A percentile compares a stretch with the other conserved stretches of the same genome.
These are phyloP conservation scores for Spisula subtruncata DNA, from an alignment of 2,888 invertebrate genomes.

Conservation along the genomic window DNA sequence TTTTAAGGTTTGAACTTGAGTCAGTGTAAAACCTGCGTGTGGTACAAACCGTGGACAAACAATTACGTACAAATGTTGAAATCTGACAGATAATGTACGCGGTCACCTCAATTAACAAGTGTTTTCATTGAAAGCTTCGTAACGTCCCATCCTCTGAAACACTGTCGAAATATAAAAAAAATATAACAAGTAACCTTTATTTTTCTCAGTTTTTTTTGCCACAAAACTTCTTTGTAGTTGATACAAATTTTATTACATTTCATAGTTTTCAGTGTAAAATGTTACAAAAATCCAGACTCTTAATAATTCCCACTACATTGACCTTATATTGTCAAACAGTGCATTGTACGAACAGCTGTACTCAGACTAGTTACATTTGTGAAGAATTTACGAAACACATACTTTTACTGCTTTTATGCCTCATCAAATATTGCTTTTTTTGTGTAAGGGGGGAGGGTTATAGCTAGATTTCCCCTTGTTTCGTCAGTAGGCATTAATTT, in stretches of 20 bases:
- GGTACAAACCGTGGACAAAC: too few species aligned
- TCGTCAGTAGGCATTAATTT: too few species aligned
- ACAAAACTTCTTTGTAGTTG: slow-evolving; percentile 23
- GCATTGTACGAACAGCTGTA: too few species aligned
- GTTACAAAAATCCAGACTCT: background rate
- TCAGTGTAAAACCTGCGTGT: too few species aligned
- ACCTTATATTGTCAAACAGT: background rate
- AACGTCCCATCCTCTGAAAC: background rate
- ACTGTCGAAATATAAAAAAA: slow-evolving; percentile 14
- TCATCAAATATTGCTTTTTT: too few species aligned
- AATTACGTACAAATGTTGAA: background rate
- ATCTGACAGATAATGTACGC: slow-evolving; percentile 1
- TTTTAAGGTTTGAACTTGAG: background rate
- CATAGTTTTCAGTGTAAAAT: background rate
- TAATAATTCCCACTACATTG: background rate
- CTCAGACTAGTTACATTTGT: too few species aligned
- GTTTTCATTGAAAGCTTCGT: background rate
- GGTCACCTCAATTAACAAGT: background rate
- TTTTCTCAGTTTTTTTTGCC: background rate
- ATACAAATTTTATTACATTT: background rate
- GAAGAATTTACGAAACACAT: too few species aligned
- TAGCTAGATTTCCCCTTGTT: too few species aligned
- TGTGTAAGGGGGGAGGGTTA: too few species aligned
- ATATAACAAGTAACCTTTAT: slow-evolving; percentile 19
- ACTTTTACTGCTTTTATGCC: too few species aligned